These are phyloP conservation scores for Eidolon helvum DNA, from an alignment of 2,113 vertebrate species.

Conservation along the genomic window DNA sequence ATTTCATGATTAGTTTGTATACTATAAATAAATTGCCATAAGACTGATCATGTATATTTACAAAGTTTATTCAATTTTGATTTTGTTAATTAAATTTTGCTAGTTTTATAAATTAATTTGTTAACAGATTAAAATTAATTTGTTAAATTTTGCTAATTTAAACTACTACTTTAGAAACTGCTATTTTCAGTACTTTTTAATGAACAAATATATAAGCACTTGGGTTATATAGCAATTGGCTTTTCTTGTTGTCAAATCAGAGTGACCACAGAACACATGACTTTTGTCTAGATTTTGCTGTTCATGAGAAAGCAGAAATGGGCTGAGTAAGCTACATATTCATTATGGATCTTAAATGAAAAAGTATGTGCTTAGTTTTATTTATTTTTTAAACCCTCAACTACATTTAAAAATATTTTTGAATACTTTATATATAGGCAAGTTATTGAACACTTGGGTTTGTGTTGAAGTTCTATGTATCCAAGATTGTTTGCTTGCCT, in stretches of 20 bases:
- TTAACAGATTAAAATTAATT: conserved; percentile 11
- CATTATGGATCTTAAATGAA: neutral
- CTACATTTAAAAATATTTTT: neutral
- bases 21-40: neutral
- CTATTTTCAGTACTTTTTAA: neutral
- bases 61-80: neutral
- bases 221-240: neutral
- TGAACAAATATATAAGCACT: neutral
- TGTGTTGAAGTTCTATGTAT: neutral
- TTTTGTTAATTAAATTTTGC: conserved; percentile 3
- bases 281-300: conserved; percentile 32
- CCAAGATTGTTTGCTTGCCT: neutral
- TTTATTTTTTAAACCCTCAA: neutral
- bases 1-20: conserved; percentile 9
- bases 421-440: neutral
- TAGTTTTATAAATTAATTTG: neutral
- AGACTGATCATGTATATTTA: neutral
- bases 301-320: neutral
- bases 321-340: neutral
- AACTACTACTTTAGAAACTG: neutral
- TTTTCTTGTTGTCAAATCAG: conserved; percentile 1
- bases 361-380: neutral
- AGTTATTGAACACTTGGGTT: neutral
- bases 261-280: neutral
- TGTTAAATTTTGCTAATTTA: neutral